These are phyloP conservation scores for Rhyacophila evoluta DNA, from an alignment of 2,888 invertebrate species.

Conservation along the genomic window DNA sequence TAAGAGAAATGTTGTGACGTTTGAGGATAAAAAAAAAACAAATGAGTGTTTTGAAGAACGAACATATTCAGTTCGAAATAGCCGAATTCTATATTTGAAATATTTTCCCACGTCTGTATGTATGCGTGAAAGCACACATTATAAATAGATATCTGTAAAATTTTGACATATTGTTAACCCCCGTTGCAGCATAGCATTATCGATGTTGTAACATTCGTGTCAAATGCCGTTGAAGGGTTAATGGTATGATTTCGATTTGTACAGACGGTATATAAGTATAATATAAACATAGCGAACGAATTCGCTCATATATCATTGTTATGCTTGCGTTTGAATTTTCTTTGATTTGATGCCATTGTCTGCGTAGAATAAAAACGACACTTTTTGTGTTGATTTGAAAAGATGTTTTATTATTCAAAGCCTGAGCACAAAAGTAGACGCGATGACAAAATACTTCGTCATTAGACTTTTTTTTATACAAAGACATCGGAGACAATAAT, in stretches of 20 bases:
- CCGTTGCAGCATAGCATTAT: not conserved
- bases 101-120: too few species aligned
- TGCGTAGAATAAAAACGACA: conserved; percentile 67
- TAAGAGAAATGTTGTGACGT: too few species aligned
- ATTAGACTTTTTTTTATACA: conserved; percentile 32
- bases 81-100: too few species aligned
- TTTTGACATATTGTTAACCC: not conserved
- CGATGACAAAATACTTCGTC: conserved; percentile 53
- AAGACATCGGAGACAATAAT: conserved; percentile 10
- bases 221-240: not conserved
- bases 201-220: not conserved
- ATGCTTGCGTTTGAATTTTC: conserved; percentile 61
- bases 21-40: too few species aligned
- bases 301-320: conserved; percentile 47
- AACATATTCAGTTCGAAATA: too few species aligned
- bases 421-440: conserved; percentile 65
- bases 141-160: too few species aligned
- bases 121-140: too few species aligned
- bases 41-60: too few species aligned
- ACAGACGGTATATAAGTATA: not conserved
- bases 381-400: conserved; percentile 67
- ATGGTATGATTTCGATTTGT: conserved; percentile 25
- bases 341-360: conserved; percentile 69
- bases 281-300: conserved; percentile 5
- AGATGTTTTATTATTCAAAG: conserved; percentile 65